These are phyloP conservation scores for Drosophila suzukii DNA, from an alignment of 1,140 invertebrate genomes.

Conservation along the genomic window DNA sequence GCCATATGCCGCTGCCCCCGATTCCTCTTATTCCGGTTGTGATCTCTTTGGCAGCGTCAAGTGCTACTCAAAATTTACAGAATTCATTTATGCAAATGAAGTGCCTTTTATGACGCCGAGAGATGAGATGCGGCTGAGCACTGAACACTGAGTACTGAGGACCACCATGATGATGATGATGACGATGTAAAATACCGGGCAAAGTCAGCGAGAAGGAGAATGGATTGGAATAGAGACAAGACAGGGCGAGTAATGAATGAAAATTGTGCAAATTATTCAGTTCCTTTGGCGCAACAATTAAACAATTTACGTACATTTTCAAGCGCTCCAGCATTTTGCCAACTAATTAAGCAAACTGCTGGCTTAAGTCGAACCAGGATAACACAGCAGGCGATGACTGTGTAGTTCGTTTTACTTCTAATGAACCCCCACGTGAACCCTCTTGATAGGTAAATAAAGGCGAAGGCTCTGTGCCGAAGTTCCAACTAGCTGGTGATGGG, in stretches of 20 bases:
- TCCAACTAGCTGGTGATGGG: conserved; percentile 7
- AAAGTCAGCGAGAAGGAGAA: conserved; percentile 13
- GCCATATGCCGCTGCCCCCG: conserved; percentile 12
- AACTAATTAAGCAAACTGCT: conserved; percentile 64
- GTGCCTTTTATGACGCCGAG: conserved; percentile 69
- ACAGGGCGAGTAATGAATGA: conserved; percentile 65
- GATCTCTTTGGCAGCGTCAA: conserved; percentile 53
- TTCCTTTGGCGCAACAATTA: conserved; percentile 75
- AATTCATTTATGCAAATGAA: conserved; percentile 82
- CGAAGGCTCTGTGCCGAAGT: conserved; percentile 4
- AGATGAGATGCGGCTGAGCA: conserved; percentile 48
- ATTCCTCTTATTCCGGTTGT: conserved; percentile 1
- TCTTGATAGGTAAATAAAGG: conserved; percentile 6
- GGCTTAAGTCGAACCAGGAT: conserved; percentile 10
- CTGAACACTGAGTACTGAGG: neutral
- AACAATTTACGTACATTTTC: conserved; percentile 74
- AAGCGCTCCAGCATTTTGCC: conserved; percentile 61
- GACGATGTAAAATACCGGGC: conserved; percentile 19
- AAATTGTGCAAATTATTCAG: conserved; percentile 76
- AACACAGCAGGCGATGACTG: conserved; percentile 12
- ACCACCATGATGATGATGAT: conserved; percentile 6
- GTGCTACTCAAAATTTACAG: conserved; percentile 80
- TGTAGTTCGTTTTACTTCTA: conserved; percentile 9
- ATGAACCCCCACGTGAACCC: conserved; percentile 6
- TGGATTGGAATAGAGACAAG: conserved; percentile 17